Evolutionary conservation across 2,888 invertebrate species (phyloP).

Genomic region (Diloba caeruleocephala): DNA sequence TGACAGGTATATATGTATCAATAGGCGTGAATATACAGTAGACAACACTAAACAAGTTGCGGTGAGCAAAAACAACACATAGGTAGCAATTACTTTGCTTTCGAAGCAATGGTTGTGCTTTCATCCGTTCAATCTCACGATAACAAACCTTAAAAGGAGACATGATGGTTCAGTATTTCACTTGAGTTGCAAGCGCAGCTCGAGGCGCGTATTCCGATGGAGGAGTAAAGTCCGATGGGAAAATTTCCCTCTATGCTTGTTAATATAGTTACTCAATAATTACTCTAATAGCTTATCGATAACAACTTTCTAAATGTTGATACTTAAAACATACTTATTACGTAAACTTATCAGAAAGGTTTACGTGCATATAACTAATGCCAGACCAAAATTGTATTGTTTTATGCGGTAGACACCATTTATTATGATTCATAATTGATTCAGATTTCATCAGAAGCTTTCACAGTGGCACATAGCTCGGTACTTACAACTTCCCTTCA

Average conservation of each 20-base stretch:
- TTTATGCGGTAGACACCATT: neutral
- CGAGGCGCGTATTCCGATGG: constrained; percentile 2
- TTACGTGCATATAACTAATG: no score
- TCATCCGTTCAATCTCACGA: constrained; percentile 61
- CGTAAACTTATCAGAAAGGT: neutral
- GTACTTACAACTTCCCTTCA: constrained; percentile 46
- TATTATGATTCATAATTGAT: constrained; percentile 6
- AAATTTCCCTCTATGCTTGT: constrained; percentile 19
- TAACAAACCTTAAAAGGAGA: constrained; percentile 45
- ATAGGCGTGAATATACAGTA: constrained; percentile 54
- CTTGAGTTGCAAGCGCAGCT: constrained; percentile 6
- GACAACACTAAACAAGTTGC: constrained; percentile 50
- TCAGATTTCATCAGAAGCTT: constrained; percentile 32
- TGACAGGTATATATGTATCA: constrained; percentile 51
- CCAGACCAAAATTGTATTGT: constrained; percentile 4
- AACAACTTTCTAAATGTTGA: constrained; percentile 23
- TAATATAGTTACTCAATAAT: constrained; percentile 19
- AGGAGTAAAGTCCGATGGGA: constrained; percentile 6
- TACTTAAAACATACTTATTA: constrained; percentile 3
- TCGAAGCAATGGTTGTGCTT: constrained; percentile 64
- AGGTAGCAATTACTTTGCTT: constrained; percentile 73
- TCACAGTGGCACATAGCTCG: constrained; percentile 11
- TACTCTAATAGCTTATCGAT: constrained; percentile 29
- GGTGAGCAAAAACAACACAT: constrained; percentile 56
- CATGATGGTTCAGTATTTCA: constrained; percentile 21